Percentiles rank a stretch among this genome's conserved stretches.
Conservation (phyloP, 2,888 invertebrate genomes). For the Epinotia nisella region DNA sequence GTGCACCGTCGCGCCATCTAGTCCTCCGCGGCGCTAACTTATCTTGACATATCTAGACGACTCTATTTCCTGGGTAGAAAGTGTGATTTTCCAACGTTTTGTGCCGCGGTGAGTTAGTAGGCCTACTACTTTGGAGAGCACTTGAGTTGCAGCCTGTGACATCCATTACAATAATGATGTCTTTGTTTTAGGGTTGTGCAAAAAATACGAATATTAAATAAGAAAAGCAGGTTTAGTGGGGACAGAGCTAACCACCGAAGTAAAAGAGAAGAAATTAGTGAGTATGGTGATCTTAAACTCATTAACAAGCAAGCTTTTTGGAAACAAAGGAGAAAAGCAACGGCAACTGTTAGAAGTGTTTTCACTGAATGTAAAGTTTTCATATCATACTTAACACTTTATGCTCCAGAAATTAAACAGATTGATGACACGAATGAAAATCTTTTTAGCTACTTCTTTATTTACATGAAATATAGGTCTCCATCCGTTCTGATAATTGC, state of each 20-base stretch:
- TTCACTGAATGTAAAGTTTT: too few relatives aligned
- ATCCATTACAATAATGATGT: conserved; percentile 83
- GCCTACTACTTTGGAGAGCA: conserved; percentile 71
- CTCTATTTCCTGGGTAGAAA: conserved; percentile 47
- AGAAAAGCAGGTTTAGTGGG: neutral
- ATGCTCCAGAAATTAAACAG: too few relatives aligned
- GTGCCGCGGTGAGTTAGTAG: conserved; percentile 51
- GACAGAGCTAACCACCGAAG: neutral
- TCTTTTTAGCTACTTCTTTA: too few relatives aligned
- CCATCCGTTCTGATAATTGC: too few relatives aligned
- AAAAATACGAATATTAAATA: neutral
- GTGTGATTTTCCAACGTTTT: conserved; percentile 50
- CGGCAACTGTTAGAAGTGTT: too few relatives aligned
- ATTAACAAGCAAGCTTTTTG: too few relatives aligned
- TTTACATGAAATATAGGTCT: too few relatives aligned
- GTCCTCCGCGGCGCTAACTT: conserved; percentile 61
- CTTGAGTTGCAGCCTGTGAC: conserved; percentile 82
- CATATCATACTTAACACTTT: too few relatives aligned
- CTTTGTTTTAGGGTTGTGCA: conserved; percentile 68
- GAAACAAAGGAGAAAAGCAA: too few relatives aligned
- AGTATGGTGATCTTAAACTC: too few relatives aligned
- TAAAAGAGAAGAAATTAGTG: too few relatives aligned
- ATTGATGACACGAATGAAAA: too few relatives aligned
- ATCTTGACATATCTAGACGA: conserved; percentile 36
- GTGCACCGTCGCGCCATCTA: conserved; percentile 76